Evolutionary conservation across 2,797 vertebrate species (phyloP).

Genomic region (Hippoglossus hippoglossus): DNA sequence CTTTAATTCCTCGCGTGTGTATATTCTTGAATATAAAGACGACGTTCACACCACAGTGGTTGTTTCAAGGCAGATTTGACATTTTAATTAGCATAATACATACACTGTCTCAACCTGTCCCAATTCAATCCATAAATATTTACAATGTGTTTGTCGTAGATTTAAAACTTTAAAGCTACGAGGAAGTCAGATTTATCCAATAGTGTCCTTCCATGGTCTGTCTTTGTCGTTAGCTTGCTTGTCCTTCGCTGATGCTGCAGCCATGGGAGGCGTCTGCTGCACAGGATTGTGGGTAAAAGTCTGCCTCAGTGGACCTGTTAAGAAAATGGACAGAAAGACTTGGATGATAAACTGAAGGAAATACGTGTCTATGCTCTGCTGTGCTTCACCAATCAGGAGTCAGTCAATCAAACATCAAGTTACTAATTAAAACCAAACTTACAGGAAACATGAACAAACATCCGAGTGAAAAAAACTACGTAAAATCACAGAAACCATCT

Average conservation of each 20-base stretch:
- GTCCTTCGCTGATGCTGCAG: slow-evolving; percentile 55
- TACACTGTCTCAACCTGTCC: slow-evolving; percentile 13
- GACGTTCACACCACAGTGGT: not conserved
- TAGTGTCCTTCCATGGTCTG: slow-evolving; percentile 82
- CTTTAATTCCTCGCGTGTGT: not conserved
- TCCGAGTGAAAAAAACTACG: too few relatives aligned
- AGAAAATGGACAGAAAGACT: slow-evolving; percentile 15
- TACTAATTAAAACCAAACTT: too few relatives aligned
- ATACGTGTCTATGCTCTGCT: too few relatives aligned
- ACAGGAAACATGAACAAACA: too few relatives aligned
- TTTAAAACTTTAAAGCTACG: not conserved
- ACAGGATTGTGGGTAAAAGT: slow-evolving; percentile 91
- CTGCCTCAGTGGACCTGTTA: slow-evolving; percentile 88
- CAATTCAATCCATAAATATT: slow-evolving; percentile 65
- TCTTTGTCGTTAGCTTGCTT: slow-evolving; percentile 65
- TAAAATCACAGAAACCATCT: too few relatives aligned
- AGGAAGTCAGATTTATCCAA: slow-evolving; percentile 63
- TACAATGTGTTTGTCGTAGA: slow-evolving; percentile 56
- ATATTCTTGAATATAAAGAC: not conserved
- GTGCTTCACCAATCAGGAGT: too few relatives aligned
- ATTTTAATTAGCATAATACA: slow-evolving; percentile 72
- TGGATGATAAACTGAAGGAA: too few relatives aligned
- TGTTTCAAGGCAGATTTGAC: slow-evolving; percentile 37
- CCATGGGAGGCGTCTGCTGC: slow-evolving; percentile 69
- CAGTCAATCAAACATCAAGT: too few relatives aligned